Conservation (phyloP, 2,888 invertebrate genomes). For the Euphydryas editha region DNA sequence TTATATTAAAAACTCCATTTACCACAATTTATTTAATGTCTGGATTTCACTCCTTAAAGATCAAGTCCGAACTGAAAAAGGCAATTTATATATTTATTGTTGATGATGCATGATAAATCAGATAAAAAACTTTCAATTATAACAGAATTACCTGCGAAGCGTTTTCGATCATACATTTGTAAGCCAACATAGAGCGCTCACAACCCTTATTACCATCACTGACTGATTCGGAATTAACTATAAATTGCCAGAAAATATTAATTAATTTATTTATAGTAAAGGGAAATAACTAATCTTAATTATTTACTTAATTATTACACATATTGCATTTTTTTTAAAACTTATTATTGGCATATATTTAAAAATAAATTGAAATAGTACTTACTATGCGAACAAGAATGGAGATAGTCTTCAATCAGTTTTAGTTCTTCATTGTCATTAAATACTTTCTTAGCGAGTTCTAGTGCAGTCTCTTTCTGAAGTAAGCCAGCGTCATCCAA, state of each 20-base stretch:
- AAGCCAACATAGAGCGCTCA: constrained; percentile 65
- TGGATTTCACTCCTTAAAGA: constrained; percentile 45
- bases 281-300: too few species aligned
- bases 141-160: constrained; percentile 61
- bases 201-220: constrained; percentile 72
- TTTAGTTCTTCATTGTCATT: constrained; percentile 65
- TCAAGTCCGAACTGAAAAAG: constrained; percentile 65
- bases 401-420: constrained; percentile 61
- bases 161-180: constrained; percentile 69
- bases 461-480: constrained; percentile 63
- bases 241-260: neutral
- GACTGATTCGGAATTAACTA: constrained; percentile 66
- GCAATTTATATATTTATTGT: neutral
- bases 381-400: constrained; percentile 66
- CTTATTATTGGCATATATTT: too few species aligned
- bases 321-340: too few species aligned
- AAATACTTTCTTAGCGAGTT: constrained; percentile 62
- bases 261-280: too few species aligned
- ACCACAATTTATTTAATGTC: neutral
- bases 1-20: neutral
- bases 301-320: neutral
- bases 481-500: constrained; percentile 66
- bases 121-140: neutral
- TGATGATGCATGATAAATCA: neutral
- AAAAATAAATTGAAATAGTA: neutral